These are phyloP conservation scores for Aegithalos caudatus DNA, from an alignment of 2,113 vertebrate species.

Conservation along the genomic window DNA sequence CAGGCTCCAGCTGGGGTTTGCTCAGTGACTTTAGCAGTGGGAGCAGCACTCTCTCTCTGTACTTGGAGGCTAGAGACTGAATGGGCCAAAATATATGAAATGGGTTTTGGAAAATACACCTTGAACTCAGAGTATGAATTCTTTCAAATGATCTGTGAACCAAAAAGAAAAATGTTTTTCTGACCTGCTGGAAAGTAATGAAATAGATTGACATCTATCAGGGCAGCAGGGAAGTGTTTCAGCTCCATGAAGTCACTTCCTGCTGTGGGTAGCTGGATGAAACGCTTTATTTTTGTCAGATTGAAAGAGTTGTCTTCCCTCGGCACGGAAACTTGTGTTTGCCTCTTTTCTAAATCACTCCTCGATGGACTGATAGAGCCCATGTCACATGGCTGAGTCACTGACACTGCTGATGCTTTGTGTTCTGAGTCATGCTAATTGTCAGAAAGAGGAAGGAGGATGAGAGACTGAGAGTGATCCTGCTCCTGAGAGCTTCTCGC, in stretches of 20 bases:
- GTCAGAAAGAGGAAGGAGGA: not conserved
- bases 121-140: not conserved
- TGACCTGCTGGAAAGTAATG: not conserved
- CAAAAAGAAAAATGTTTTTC: not conserved
- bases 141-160: not conserved
- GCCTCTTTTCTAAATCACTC: not conserved
- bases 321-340: not conserved
- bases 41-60: not conserved
- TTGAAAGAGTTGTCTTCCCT: not conserved
- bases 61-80: not conserved
- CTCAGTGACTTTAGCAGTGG: not conserved
- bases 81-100: not conserved
- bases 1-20: not conserved
- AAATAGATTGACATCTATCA: not conserved
- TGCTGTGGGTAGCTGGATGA: not conserved
- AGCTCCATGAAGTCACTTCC: not conserved
- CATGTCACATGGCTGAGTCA: not conserved
- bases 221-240: not conserved
- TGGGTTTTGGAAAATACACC: not conserved
- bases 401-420: not conserved
- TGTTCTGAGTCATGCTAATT: not conserved
- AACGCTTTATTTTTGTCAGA: not conserved
- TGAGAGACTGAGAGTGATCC: not conserved
- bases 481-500: not conserved
- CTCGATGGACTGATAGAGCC: not conserved